These are phyloP conservation scores for Leptodactylus fallax DNA, from an alignment of 2,797 vertebrate species.

Conservation along the genomic window DNA sequence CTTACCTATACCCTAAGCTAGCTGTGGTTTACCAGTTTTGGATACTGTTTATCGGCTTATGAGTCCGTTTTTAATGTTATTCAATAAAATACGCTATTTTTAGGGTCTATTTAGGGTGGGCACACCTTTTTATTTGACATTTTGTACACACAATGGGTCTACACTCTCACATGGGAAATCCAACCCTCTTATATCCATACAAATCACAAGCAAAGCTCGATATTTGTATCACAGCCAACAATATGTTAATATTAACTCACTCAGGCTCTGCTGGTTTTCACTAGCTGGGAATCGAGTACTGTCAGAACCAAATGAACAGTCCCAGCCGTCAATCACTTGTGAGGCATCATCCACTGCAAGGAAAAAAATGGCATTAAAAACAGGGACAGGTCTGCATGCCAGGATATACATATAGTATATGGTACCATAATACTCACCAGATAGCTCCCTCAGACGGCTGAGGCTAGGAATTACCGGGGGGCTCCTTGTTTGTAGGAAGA, in stretches of 20 bases:
- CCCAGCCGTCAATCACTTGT: conserved; percentile 83
- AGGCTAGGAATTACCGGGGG: conserved; percentile 84
- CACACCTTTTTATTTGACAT: too few relatives aligned
- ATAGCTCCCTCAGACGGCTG: conserved; percentile 78
- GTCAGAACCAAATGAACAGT: conserved; percentile 90
- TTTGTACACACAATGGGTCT: too few relatives aligned
- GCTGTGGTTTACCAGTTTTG: too few relatives aligned
- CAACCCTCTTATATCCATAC: too few relatives aligned
- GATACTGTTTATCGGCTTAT: too few relatives aligned
- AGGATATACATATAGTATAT: background rate
- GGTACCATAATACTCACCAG: conserved; percentile 75
- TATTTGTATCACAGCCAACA: too few relatives aligned
- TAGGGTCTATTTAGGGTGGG: too few relatives aligned
- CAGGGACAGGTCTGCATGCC: background rate
- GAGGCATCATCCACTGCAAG: conserved; percentile 29
- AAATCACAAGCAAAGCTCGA: too few relatives aligned
- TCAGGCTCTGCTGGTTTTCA: conserved; percentile 80
- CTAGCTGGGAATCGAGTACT: conserved; percentile 79
- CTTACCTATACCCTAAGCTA: too few relatives aligned
- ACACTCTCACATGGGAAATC: too few relatives aligned
- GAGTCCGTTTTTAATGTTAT: too few relatives aligned
- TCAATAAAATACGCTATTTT: too few relatives aligned
- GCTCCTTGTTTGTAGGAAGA: conserved; percentile 87
- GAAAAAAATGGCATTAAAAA: background rate
- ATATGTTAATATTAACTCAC: conserved; percentile 76